Evolutionary conservation across 2,113 vertebrate species (phyloP), one percentile per base, ranked within the genome.

Genomic region (Corydoras sp.): DNA sequence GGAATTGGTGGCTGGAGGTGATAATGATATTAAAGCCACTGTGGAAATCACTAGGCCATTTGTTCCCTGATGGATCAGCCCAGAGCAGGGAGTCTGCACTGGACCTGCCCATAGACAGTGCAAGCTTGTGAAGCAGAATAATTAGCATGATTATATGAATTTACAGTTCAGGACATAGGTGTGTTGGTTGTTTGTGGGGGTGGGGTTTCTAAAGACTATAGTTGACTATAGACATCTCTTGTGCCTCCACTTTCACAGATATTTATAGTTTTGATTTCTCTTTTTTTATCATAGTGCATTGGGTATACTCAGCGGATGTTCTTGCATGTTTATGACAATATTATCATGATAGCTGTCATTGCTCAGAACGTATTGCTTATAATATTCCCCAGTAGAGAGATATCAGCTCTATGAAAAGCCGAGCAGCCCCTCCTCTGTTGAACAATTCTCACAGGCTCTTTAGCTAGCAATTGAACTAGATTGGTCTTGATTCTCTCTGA

Each of bases 11-110:
- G 83, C 59, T 80, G 78, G 76, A 80, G 85, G 84, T 86, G 89
- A 87, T 90, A 90, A 90, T 89, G 85, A 90, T 87, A 87, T 88
- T 85, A 88, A 87, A 90, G 75, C 86, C 88, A 86, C 88, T 80
- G 68, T 88, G 88, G 88, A 89, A 89, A 89, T 89, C 83, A 87
- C 71, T 77, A 77, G 76, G 77, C 81, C 85, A 78, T 78, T 58
- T 69, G 82, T 77, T 89, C 87, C 88, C 89, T 75, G 69, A 81
- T 86, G 87, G 80, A 75, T 83, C 62, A 12, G 77, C 79, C 81
- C 81, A 68, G 83, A 80, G 83, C 84, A 85, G 79, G 85, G 69
- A 81, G 81, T 81, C 83, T 79, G 81, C 77, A 78, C 82, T 77
- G 86, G 87, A 85, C 88, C 83, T 84, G 86, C 81, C 79, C 85